These are phyloP conservation scores for Microctenopoma lineatum DNA, from an alignment of 2,797 vertebrate genomes.

Conservation along the genomic window DNA sequence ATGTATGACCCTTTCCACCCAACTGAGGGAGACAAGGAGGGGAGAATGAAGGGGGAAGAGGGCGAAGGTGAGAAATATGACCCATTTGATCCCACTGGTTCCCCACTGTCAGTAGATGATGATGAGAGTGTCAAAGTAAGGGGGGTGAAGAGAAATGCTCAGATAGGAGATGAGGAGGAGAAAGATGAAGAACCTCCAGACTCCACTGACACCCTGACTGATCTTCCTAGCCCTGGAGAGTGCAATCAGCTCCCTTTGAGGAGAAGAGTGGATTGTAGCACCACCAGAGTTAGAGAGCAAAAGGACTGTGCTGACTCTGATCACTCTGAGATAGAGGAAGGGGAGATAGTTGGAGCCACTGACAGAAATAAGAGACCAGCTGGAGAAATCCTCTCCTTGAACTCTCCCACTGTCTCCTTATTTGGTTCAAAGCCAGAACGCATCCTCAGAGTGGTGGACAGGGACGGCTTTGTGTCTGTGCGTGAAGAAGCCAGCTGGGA, in stretches of 20 bases:
- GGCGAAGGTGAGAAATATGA: constrained; percentile 92
- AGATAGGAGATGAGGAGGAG: constrained; percentile 42
- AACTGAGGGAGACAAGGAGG: constrained; percentile 82
- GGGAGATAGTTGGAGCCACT: constrained; percentile 88
- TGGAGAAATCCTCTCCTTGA: constrained; percentile 62
- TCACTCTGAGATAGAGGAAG: constrained; percentile 91
- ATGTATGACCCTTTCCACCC: constrained; percentile 92
- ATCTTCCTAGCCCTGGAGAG: constrained; percentile 45
- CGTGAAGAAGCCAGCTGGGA: constrained; percentile 88
- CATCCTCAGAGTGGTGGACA: constrained; percentile 87
- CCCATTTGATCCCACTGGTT: constrained; percentile 95
- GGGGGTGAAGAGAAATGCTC: constrained; percentile 29
- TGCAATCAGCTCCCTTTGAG: constrained; percentile 52
- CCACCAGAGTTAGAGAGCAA: constrained; percentile 34
- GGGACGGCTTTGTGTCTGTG: constrained; percentile 90
- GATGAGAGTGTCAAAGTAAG: constrained; percentile 32
- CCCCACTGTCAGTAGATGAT: constrained; percentile 81
- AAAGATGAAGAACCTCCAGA: constrained; percentile 77
- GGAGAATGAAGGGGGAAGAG: constrained; percentile 70
- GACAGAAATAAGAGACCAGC: constrained; percentile 76
- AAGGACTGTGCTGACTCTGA: constrained; percentile 75
- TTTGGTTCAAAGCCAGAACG: constrained; percentile 82
- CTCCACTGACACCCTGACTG: constrained; percentile 71
- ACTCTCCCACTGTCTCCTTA: constrained; percentile 69
- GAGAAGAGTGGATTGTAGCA: constrained; percentile 65